These are phyloP conservation scores for Papilio xuthus DNA, from an alignment of 1,140 invertebrate species.

Conservation along the genomic window DNA sequence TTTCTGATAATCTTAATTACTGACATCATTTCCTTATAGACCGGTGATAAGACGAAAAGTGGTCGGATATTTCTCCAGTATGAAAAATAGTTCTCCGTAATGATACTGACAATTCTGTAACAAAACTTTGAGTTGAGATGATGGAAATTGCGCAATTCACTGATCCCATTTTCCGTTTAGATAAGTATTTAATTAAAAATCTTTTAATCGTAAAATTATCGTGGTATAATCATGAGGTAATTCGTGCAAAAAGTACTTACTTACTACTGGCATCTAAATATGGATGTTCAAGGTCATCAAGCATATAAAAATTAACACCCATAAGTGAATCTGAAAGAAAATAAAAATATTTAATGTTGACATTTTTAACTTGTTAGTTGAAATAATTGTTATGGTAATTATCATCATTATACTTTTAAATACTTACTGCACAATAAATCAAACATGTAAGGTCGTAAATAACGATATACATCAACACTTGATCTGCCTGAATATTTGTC, in stretches of 20 bases:
- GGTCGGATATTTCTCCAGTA: conserved; percentile 54
- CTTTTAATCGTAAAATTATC: no score
- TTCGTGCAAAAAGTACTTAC: conserved; percentile 38
- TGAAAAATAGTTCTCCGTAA: conserved; percentile 54
- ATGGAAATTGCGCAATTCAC: no score
- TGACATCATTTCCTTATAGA: conserved; percentile 50
- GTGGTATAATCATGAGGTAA: no score
- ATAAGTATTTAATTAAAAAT: no score
- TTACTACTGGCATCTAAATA: conserved; percentile 50
- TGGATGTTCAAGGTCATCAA: conserved; percentile 45
- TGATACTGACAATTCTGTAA: conserved; percentile 49
- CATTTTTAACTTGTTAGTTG: no score
- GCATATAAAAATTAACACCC: conserved; percentile 48
- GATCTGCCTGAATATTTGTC: conserved; percentile 43
- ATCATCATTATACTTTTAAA: no score
- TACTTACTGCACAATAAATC: conserved; percentile 55
- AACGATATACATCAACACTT: conserved; percentile 51
- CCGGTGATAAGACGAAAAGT: conserved; percentile 45
- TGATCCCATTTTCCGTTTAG: no score
- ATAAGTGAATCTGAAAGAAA: conserved; percentile 49
- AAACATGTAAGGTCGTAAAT: conserved; percentile 56
- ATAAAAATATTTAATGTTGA: neutral
- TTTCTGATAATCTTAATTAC: conserved; percentile 45
- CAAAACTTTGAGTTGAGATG: neutral
- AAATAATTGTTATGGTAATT: neutral